These are phyloP conservation scores for Eclectus roratus DNA, from an alignment of 2,113 vertebrate genomes.

Conservation along the genomic window DNA sequence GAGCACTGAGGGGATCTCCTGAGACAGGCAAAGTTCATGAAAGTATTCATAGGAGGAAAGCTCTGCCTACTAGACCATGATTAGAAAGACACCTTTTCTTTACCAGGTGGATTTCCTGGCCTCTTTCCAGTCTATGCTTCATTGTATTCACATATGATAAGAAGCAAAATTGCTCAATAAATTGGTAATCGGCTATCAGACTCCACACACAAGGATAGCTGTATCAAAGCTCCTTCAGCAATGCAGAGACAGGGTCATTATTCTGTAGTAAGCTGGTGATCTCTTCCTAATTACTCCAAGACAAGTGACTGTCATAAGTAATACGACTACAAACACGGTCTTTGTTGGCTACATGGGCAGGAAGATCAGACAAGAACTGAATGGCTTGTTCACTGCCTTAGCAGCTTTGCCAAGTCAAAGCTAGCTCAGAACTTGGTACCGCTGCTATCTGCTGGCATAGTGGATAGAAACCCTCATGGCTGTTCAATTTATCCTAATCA, in stretches of 20 bases:
- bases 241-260: not conserved
- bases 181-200: not conserved
- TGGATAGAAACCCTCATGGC: not conserved
- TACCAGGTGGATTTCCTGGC: constrained; percentile 71
- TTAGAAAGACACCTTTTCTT: constrained; percentile 55
- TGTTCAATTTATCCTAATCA: not conserved
- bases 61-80: constrained; percentile 28
- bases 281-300: not conserved
- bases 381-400: not conserved
- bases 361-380: not conserved
- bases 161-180: not conserved
- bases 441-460: not conserved
- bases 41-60: constrained; percentile 65
- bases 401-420: not conserved
- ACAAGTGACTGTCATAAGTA: not conserved
- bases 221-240: not conserved
- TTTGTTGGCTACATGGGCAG: not conserved
- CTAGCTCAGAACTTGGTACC: not conserved
- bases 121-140: constrained; percentile 51
- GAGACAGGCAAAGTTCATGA: constrained; percentile 49
- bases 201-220: not conserved
- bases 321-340: rapidly evolving
- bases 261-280: not conserved
- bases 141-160: not conserved
- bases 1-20: constrained; percentile 28